These are phyloP conservation scores for Trachymyrmex cornetzi DNA, from an alignment of 1,140 invertebrate species.

Conservation along the genomic window DNA sequence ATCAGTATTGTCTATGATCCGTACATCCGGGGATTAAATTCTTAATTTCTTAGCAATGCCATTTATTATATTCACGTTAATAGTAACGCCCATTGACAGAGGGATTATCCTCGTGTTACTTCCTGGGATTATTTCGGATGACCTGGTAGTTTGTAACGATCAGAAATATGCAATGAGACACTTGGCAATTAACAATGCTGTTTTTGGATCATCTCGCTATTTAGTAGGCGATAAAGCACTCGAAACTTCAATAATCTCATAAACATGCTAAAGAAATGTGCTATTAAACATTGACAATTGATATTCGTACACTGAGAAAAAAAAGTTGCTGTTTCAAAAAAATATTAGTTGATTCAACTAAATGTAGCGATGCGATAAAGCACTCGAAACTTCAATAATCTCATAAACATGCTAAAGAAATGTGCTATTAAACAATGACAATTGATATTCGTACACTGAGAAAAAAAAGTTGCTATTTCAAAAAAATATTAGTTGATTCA, in stretches of 20 bases:
- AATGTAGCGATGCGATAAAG: neutral
- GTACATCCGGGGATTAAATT: slow-evolving; percentile 42
- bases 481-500: too few species aligned
- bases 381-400: neutral
- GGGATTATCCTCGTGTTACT: slow-evolving; percentile 53
- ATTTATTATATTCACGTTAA: slow-evolving; percentile 30
- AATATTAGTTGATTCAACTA: too few species aligned
- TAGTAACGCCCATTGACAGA: neutral
- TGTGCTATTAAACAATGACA: too few species aligned
- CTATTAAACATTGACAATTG: too few species aligned
- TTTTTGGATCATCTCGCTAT: neutral
- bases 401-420: neutral
- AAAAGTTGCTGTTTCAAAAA: too few species aligned
- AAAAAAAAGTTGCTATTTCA: too few species aligned
- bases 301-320: too few species aligned
- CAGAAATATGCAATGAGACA: slow-evolving; percentile 12
- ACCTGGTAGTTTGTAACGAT: neutral
- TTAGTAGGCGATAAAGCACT: neutral
- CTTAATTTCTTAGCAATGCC: slow-evolving; percentile 12
- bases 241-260: neutral
- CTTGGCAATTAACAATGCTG: slow-evolving; percentile 27
- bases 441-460: neutral
- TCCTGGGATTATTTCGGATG: slow-evolving; percentile 65
- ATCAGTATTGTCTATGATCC: neutral
- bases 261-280: neutral